phyloP scores from a whole-genome alignment of 2,888 invertebrate species.

The Petrophora chlorosata region DNA sequence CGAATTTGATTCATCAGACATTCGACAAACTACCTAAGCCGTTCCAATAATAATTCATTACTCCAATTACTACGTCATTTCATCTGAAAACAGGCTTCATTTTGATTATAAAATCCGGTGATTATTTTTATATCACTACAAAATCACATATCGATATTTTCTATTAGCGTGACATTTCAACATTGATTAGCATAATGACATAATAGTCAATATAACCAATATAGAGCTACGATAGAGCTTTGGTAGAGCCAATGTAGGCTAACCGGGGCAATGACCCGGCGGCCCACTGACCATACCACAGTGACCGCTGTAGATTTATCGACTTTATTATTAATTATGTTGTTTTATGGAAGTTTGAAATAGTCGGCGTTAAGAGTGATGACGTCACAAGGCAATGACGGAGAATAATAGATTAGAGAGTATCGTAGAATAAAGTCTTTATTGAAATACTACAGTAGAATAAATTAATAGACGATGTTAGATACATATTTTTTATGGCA shows the following conservation, averaged over 20 bases:
- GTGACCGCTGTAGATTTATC: slow-evolving; percentile 12
- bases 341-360: too few species aligned
- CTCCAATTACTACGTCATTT: too few species aligned
- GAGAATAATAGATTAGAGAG: too few species aligned
- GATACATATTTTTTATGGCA: too few species aligned
- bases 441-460: too few species aligned
- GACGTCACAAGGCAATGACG: too few species aligned
- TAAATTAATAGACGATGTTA: too few species aligned
- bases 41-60: too few species aligned
- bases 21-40: too few species aligned
- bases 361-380: too few species aligned
- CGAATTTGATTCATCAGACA: too few species aligned
- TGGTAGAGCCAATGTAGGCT: slow-evolving; percentile 8
- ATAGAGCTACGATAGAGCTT: slow-evolving; percentile 1
- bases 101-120: not conserved
- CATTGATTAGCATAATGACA: slow-evolving; percentile 36
- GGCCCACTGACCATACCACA: slow-evolving; percentile 25
- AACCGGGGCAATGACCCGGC: slow-evolving; percentile 14
- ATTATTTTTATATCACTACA: slow-evolving; percentile 7
- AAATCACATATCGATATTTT: slow-evolving; percentile 18
- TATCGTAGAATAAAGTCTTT: too few species aligned
- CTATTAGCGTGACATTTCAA: slow-evolving; percentile 35
- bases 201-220: slow-evolving; percentile 23
- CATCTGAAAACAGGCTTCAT: not conserved
- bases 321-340: not conserved